Conservation (phyloP, 1,140 invertebrate species). For the Drosophila virilis region DNA sequence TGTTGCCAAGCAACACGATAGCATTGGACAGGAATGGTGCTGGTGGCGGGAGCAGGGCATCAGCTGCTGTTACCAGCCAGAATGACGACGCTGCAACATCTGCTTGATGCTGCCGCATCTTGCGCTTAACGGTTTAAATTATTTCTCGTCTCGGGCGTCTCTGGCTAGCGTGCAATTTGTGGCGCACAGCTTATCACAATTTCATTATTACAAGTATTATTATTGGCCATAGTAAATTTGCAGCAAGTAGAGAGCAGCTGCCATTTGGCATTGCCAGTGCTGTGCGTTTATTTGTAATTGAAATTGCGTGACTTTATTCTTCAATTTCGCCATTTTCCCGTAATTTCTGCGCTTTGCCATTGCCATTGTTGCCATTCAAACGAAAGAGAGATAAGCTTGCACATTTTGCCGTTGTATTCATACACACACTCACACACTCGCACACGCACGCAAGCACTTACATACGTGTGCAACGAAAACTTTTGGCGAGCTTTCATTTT, state of each 20-base stretch:
- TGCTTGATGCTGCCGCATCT: slow-evolving; percentile 58
- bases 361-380: slow-evolving; percentile 42
- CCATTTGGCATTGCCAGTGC: slow-evolving; percentile 39
- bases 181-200: slow-evolving; percentile 79
- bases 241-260: slow-evolving; percentile 10
- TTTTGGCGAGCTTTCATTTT: slow-evolving; percentile 59
- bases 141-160: slow-evolving; percentile 52
- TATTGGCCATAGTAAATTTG: slow-evolving; percentile 50
- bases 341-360: slow-evolving; percentile 28
- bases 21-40: slow-evolving; percentile 30
- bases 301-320: slow-evolving; percentile 82
- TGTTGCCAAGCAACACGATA: slow-evolving; percentile 40
- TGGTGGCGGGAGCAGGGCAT: background rate
- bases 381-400: slow-evolving; percentile 52
- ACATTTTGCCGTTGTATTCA: slow-evolving; percentile 44
- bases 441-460: background rate
- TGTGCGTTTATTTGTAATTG: slow-evolving; percentile 73
- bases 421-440: slow-evolving; percentile 42
- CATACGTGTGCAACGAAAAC: slow-evolving; percentile 19
- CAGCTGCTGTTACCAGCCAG: slow-evolving; percentile 52
- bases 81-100: slow-evolving; percentile 64
- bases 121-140: slow-evolving; percentile 73
- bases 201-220: slow-evolving; percentile 75
- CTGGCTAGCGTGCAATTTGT: slow-evolving; percentile 77
- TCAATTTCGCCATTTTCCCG: slow-evolving; percentile 63